phyloP scores from a whole-genome alignment of 2,888 invertebrate genomes.

The Thereva unica region DNA sequence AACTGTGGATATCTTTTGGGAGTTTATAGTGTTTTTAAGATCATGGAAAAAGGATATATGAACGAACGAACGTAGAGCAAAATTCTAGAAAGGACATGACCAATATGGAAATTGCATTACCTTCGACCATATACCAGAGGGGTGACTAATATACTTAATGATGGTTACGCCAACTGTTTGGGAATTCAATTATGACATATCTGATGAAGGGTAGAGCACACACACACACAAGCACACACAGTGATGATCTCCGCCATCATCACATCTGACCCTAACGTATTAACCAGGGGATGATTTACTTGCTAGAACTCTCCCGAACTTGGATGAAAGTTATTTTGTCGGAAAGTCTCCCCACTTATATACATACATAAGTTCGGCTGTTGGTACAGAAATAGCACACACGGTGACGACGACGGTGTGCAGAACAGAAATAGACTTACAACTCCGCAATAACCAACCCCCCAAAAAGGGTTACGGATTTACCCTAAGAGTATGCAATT shows the following conservation, averaged over 20 bases:
- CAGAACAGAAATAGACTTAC: conserved; percentile 9
- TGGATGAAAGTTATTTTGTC: too few relatives aligned
- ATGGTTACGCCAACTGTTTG: conserved; percentile 59
- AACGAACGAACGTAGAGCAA: not conserved
- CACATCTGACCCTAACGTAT: conserved; percentile 1
- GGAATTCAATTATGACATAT: conserved; percentile 59
- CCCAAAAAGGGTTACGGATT: not conserved
- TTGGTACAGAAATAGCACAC: not conserved
- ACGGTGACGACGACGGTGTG: not conserved
- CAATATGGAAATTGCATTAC: conserved; percentile 22
- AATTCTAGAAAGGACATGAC: not conserved
- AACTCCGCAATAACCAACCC: conserved; percentile 16
- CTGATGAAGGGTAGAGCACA: conserved; percentile 41
- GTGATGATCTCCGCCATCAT: conserved; percentile 22
- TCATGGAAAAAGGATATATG: not conserved
- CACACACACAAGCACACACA: not conserved
- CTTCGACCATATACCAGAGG: conserved; percentile 17
- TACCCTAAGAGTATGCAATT: not conserved
- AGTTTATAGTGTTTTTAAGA: too few relatives aligned
- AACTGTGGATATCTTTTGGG: too few relatives aligned
- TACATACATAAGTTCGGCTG: not conserved
- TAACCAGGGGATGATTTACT: not conserved
- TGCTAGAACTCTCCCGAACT: too few relatives aligned
- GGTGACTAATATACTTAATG: conserved; percentile 56
- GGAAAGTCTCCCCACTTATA: too few relatives aligned